phyloP scores from a whole-genome alignment of 2,888 invertebrate genomes.

The Drosophila gaucha region DNA sequence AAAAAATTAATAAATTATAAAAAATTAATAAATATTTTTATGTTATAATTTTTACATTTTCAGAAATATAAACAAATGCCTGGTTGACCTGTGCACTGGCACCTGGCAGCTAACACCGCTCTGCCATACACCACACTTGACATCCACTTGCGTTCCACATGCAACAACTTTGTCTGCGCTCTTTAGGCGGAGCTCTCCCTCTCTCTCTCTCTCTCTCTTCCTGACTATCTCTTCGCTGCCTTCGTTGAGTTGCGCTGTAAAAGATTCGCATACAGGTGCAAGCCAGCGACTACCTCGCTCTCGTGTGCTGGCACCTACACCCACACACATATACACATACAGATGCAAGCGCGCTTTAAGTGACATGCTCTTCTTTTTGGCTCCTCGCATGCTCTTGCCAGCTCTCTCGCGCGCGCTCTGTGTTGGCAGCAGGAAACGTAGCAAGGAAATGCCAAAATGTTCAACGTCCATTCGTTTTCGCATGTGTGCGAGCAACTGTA shows the following conservation, averaged over 20 bases:
- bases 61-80: conserved; percentile 3
- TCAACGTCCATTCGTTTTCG: conserved; percentile 64
- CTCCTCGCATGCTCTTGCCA: conserved; percentile 13
- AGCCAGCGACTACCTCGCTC: conserved; percentile 24
- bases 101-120: conserved; percentile 31
- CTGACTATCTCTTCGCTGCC: background rate
- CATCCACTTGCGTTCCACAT: conserved; percentile 53
- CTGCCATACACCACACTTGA: conserved; percentile 13
- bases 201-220: background rate
- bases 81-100: conserved; percentile 38
- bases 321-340: conserved; percentile 16
- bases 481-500: conserved; percentile 38
- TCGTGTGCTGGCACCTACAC: conserved; percentile 15
- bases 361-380: conserved; percentile 26
- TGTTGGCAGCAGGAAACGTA: conserved; percentile 69
- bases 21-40: background rate
- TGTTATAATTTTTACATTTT: background rate
- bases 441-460: conserved; percentile 74
- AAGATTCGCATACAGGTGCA: conserved; percentile 44
- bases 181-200: conserved; percentile 17
- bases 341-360: conserved; percentile 18
- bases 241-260: conserved; percentile 72
- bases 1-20: background rate
- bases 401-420: conserved; percentile 18
- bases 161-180: conserved; percentile 46